Evolutionary conservation across 37 sponge, comb jelly and placozoan species (phyloP).

Genomic region (Cladorhizidae sp.): DNA sequence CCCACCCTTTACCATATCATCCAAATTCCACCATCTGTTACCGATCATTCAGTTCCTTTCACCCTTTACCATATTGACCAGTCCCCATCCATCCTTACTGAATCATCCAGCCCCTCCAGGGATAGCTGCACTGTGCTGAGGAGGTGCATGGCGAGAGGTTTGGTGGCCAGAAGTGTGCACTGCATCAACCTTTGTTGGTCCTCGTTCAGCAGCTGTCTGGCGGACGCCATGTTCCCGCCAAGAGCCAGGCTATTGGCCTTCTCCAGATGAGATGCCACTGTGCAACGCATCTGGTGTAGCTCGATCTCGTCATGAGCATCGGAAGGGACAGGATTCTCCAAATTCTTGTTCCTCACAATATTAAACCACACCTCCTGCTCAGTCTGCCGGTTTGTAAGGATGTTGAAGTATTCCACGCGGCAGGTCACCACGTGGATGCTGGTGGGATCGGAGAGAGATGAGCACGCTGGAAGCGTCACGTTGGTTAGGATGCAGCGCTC

Average conservation of each 20-base stretch:
- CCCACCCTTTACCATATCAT: too few species aligned
- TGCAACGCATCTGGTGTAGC: constrained; percentile 63
- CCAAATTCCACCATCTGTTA: too few species aligned
- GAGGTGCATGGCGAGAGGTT: constrained; percentile 56
- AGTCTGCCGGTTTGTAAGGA: constrained; percentile 32
- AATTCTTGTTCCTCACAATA: constrained; percentile 36
- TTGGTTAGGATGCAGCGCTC: constrained; percentile 80
- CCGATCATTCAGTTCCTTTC: too few species aligned
- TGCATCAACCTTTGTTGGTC: constrained; percentile 20
- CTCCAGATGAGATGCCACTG: constrained; percentile 56
- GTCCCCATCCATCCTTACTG: too few species aligned
- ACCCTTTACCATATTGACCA: too few species aligned
- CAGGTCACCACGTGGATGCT: constrained; percentile 49
- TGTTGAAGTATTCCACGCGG: constrained; percentile 74
- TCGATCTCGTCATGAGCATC: constrained; percentile 43
- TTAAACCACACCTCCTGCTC: constrained; percentile 6
- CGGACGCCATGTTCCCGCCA: constrained; percentile 50
- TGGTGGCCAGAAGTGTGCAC: constrained; percentile 16
- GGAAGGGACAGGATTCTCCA: constrained; percentile 36
- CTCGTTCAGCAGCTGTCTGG: constrained; percentile 47
- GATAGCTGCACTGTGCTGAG: constrained; percentile 65
- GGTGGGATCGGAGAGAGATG: constrained; percentile 14
- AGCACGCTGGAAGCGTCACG: constrained; percentile 29
- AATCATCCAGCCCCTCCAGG: constrained; percentile 52
- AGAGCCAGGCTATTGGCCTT: constrained; percentile 64